phyloP scores from a whole-genome alignment of 2,113 vertebrate species.

The Hippocampus zosterae region DNA sequence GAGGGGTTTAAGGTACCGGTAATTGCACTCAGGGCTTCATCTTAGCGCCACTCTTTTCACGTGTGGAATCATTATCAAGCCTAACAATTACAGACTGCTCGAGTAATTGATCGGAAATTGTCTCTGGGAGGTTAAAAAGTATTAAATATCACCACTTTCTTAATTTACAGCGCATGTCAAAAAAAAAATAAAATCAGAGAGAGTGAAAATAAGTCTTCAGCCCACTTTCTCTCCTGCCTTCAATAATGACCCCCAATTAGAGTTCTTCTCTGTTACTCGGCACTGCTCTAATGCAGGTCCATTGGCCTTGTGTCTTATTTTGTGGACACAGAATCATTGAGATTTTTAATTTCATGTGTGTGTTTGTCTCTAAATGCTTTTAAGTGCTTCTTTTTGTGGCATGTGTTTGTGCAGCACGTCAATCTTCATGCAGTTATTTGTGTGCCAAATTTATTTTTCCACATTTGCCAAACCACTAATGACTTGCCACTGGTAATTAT shows the following conservation, averaged over 20 bases:
- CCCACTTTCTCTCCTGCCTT: slow-evolving; percentile 56
- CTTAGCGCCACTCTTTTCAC: slow-evolving; percentile 62
- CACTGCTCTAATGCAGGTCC: slow-evolving; percentile 61
- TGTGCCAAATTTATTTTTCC: slow-evolving; percentile 49
- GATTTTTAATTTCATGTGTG: slow-evolving; percentile 56
- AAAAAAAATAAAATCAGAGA: slow-evolving; percentile 57
- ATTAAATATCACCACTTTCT: slow-evolving; percentile 77
- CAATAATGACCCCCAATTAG: slow-evolving; percentile 75
- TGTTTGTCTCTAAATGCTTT: slow-evolving; percentile 1
- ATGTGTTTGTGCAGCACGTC: slow-evolving; percentile 8
- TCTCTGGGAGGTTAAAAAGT: slow-evolving; percentile 73
- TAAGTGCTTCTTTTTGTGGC: not conserved
- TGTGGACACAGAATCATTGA: slow-evolving; percentile 70
- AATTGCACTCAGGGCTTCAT: slow-evolving; percentile 72
- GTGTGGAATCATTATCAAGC: slow-evolving; percentile 72
- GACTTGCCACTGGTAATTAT: slow-evolving; percentile 73
- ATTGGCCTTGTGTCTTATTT: slow-evolving; percentile 69
- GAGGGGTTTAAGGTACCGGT: slow-evolving; percentile 72
- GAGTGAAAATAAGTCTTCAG: slow-evolving; percentile 67
- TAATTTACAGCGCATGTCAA: slow-evolving; percentile 74
- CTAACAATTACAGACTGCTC: slow-evolving; percentile 74
- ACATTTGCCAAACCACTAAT: slow-evolving; percentile 71
- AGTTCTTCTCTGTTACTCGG: slow-evolving; percentile 63
- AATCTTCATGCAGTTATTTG: slow-evolving; percentile 35
- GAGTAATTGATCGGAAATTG: slow-evolving; percentile 77